Conservation (phyloP, 2,797 vertebrate species). For the Psittacula derbiana region DNA sequence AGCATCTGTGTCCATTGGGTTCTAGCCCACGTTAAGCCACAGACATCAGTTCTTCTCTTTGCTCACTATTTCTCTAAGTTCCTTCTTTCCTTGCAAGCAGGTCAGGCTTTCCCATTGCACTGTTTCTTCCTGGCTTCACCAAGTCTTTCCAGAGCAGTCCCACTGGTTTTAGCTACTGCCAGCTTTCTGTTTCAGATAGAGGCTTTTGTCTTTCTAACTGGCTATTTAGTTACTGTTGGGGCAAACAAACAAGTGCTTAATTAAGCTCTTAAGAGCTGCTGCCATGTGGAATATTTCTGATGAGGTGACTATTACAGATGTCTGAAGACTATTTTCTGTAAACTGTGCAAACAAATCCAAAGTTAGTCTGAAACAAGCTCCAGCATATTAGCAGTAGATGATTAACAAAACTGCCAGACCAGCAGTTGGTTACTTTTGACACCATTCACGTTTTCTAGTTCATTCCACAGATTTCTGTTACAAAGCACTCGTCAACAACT, state of each 20-base stretch:
- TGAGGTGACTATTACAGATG: background rate
- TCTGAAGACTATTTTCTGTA: background rate
- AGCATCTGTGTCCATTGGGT: background rate
- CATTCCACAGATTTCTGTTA: background rate
- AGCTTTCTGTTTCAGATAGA: background rate
- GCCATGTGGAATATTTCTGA: background rate
- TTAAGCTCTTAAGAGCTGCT: background rate
- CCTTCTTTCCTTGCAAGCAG: background rate
- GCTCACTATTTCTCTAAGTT: background rate
- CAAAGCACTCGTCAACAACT: background rate
- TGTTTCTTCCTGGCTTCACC: background rate
- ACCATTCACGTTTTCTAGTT: background rate
- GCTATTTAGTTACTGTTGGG: background rate
- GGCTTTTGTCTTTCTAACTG: background rate
- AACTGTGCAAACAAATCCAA: background rate
- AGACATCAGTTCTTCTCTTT: background rate
- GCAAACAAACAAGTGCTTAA: conserved; percentile 2
- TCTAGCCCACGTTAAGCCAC: background rate
- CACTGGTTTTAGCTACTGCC: background rate
- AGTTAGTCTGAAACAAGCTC: conserved; percentile 7
- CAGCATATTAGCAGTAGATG: background rate
- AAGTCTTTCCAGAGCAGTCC: background rate
- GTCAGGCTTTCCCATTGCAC: background rate
- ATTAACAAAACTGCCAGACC: background rate
- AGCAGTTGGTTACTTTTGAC: background rate